Evolutionary conservation across 1,140 invertebrate species (phyloP).

Genomic region (Drosophila nikananu): DNA sequence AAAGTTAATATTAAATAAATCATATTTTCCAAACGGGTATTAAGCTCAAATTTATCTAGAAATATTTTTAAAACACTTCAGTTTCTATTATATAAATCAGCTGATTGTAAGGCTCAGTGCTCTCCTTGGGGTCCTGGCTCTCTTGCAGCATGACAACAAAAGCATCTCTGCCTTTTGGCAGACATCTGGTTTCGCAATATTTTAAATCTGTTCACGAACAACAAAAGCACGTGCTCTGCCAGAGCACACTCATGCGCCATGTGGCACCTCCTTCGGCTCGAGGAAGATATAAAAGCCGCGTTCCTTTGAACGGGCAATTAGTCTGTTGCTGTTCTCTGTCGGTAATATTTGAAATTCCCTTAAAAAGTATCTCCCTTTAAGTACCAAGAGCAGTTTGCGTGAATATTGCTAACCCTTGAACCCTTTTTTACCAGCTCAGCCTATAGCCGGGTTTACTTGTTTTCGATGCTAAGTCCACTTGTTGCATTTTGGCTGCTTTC

Average conservation of each 20-base stretch:
- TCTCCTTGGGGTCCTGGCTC: not conserved
- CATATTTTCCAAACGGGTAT: not conserved
- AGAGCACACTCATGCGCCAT: conserved; percentile 36
- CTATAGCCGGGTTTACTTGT: conserved; percentile 1
- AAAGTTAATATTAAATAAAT: not conserved
- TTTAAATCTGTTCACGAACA: conserved; percentile 6
- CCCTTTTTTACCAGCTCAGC: not conserved
- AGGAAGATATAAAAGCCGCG: conserved; percentile 21
- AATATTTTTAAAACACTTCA: not conserved
- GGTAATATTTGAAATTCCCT: conserved; percentile 10
- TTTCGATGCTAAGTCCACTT: conserved; percentile 3
- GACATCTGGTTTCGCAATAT: conserved; percentile 22
- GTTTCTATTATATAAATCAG: conserved; percentile 16
- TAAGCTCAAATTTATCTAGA: too few relatives aligned
- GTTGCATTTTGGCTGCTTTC: conserved; percentile 7
- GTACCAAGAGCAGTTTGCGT: conserved; percentile 1
- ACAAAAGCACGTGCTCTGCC: conserved; percentile 30
- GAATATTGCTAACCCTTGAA: not conserved
- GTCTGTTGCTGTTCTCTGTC: conserved; percentile 24
- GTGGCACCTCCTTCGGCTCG: not conserved
- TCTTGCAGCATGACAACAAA: conserved; percentile 26
- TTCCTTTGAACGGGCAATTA: conserved; percentile 14
- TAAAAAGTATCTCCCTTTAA: not conserved
- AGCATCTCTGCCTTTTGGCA: not conserved
- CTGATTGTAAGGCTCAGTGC: not conserved